Conservation (phyloP, 1,140 invertebrate genomes). For the Pseudomyrmex cubaensis region DNA sequence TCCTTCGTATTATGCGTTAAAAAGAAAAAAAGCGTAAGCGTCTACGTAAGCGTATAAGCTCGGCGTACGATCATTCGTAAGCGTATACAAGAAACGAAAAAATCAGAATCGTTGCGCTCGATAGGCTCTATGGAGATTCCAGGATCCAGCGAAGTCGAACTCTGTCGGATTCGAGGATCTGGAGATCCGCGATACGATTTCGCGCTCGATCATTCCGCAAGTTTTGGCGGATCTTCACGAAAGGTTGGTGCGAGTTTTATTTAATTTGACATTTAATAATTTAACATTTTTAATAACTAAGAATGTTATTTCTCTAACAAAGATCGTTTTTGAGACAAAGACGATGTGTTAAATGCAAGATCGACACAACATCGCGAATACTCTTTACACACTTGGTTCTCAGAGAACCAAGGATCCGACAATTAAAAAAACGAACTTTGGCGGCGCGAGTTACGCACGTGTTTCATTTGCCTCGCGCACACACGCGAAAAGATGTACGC, state of each 20-base stretch:
- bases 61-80: slow-evolving; percentile 1
- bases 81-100: too few relatives aligned
- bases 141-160: background rate
- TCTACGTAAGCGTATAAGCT: slow-evolving; percentile 35
- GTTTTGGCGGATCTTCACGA: too few relatives aligned
- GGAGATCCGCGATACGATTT: background rate
- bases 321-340: too few relatives aligned
- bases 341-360: background rate
- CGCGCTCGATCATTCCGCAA: too few relatives aligned
- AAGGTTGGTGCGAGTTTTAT: too few relatives aligned
- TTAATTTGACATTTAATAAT: too few relatives aligned
- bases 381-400: background rate
- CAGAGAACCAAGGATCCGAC: background rate
- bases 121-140: slow-evolving; percentile 12
- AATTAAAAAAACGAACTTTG: slow-evolving; percentile 34
- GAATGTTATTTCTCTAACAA: too few relatives aligned
- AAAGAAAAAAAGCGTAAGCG: slow-evolving; percentile 26
- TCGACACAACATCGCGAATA: background rate
- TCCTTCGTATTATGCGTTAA: slow-evolving; percentile 19
- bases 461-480: slow-evolving; percentile 12
- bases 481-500: slow-evolving; percentile 21
- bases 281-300: too few relatives aligned
- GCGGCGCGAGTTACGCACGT: slow-evolving; percentile 34
- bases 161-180: background rate
- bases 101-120: slow-evolving; percentile 34